A percentile compares a stretch with the other conserved stretches of the same genome.
Evolutionary conservation across 2,797 vertebrate genomes (phyloP).

Genomic region (Chelidonichthys spinosus): DNA sequence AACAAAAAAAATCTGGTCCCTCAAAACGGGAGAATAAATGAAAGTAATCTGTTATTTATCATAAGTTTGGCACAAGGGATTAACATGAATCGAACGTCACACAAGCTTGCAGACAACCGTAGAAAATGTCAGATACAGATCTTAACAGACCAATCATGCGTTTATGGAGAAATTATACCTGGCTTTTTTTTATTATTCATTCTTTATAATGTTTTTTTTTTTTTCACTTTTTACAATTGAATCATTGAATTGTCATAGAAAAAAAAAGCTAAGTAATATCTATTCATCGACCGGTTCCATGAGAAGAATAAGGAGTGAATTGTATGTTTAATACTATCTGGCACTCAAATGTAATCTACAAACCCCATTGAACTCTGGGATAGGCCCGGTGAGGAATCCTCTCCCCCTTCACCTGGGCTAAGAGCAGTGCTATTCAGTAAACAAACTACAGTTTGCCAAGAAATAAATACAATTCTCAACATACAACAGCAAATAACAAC

Average conservation of each 20-base stretch:
- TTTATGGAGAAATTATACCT: slow-evolving; percentile 95
- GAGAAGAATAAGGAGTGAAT: slow-evolving; percentile 94
- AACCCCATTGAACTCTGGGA: slow-evolving; percentile 85
- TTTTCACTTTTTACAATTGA: slow-evolving; percentile 92
- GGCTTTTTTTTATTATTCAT: slow-evolving; percentile 83
- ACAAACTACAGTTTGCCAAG: slow-evolving; percentile 98
- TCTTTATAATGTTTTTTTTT: slow-evolving; percentile 66
- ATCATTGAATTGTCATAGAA: slow-evolving; percentile 95
- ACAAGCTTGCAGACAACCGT: slow-evolving; percentile 98
- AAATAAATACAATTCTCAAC: slow-evolving; percentile 99
- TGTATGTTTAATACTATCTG: slow-evolving; percentile 95
- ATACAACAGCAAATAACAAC: slow-evolving; percentile 92
- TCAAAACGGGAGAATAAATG: slow-evolving; percentile 92
- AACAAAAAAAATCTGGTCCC: slow-evolving; percentile 90
- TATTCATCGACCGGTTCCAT: slow-evolving; percentile 94
- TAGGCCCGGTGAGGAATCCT: slow-evolving; percentile 83
- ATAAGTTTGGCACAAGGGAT: slow-evolving; percentile 97
- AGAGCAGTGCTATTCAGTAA: slow-evolving; percentile 98
- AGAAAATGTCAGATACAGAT: slow-evolving; percentile 96
- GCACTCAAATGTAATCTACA: slow-evolving; percentile 93
- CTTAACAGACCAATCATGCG: slow-evolving; percentile 99
- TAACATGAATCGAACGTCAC: slow-evolving; percentile 98
- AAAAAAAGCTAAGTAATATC: slow-evolving; percentile 91
- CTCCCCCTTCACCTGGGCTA: slow-evolving; percentile 79
- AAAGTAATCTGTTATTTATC: slow-evolving; percentile 93